Conservation (phyloP, 2,797 vertebrate genomes). For the Threskiornis aethiopicus region DNA sequence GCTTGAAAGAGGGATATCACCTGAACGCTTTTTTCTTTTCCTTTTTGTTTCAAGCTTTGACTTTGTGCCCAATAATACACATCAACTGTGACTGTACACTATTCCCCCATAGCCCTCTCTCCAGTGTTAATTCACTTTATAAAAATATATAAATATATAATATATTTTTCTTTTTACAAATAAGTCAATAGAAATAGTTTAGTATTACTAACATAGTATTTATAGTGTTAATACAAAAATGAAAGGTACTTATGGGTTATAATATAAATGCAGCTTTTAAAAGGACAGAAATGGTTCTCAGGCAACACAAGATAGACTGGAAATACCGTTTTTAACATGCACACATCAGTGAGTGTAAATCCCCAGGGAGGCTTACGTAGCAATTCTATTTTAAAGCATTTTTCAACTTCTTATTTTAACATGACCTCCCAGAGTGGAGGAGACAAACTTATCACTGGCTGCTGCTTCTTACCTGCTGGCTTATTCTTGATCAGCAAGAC, state of each 20-base stretch:
- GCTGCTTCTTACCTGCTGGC: conserved; percentile 5
- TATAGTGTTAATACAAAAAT: conserved; percentile 73
- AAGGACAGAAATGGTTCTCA: conserved; percentile 71
- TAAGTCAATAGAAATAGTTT: conserved; percentile 80
- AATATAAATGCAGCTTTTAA: conserved; percentile 67
- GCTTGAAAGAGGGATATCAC: conserved; percentile 62
- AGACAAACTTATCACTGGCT: conserved; percentile 10
- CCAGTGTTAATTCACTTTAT: conserved; percentile 75
- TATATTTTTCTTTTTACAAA: conserved; percentile 79
- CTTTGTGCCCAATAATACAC: conserved; percentile 45
- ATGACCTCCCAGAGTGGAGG: conserved; percentile 7
- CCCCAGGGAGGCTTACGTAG: conserved; percentile 13
- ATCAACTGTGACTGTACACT: conserved; percentile 58
- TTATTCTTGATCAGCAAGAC: conserved; percentile 47
- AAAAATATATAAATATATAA: conserved; percentile 75
- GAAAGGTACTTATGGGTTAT: conserved; percentile 68
- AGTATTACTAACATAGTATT: conserved; percentile 79
- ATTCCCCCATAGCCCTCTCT: conserved; percentile 21
- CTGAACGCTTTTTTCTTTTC: not conserved
- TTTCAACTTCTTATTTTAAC: conserved; percentile 54
- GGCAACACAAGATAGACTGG: conserved; percentile 60
- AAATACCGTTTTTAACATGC: conserved; percentile 40
- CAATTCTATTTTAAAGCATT: conserved; percentile 37
- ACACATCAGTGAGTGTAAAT: conserved; percentile 20
- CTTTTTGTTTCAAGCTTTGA: not conserved